phyloP scores from a whole-genome alignment of 2,113 vertebrate species.

The Sciurus niger region DNA sequence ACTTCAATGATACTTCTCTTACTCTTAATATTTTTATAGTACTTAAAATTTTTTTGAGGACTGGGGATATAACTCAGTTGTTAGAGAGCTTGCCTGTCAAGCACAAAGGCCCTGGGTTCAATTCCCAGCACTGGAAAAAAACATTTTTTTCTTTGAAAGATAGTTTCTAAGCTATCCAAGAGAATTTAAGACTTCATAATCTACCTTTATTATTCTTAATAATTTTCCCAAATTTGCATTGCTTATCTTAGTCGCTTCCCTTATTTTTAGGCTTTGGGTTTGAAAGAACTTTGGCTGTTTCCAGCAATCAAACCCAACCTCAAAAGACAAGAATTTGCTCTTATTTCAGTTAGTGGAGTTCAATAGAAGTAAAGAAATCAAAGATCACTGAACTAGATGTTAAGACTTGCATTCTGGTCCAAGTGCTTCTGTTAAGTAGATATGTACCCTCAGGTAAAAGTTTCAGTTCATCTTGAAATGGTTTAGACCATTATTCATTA shows the following conservation, averaged over 20 bases:
- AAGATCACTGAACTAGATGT: not conserved
- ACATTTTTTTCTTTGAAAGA: no score
- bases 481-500: not conserved
- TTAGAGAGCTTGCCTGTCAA: no score
- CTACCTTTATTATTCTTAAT: not conserved
- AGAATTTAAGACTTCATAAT: not conserved
- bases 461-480: not conserved
- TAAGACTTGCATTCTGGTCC: not conserved
- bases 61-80: no score
- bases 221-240: not conserved
- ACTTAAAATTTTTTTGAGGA: not conserved
- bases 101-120: no score
- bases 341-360: not conserved
- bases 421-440: not conserved
- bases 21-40: not conserved
- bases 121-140: no score
- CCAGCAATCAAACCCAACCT: not conserved
- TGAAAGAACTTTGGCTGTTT: conserved; percentile 12
- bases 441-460: no score
- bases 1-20: not conserved
- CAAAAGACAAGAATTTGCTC: not conserved
- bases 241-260: not conserved
- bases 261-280: conserved; percentile 18
- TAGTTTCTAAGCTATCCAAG: not conserved
- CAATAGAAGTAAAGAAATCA: not conserved